These are phyloP conservation scores for Siderastrea siderea DNA, from an alignment of 92 coral and sea anemone genomes.

Conservation along the genomic window DNA sequence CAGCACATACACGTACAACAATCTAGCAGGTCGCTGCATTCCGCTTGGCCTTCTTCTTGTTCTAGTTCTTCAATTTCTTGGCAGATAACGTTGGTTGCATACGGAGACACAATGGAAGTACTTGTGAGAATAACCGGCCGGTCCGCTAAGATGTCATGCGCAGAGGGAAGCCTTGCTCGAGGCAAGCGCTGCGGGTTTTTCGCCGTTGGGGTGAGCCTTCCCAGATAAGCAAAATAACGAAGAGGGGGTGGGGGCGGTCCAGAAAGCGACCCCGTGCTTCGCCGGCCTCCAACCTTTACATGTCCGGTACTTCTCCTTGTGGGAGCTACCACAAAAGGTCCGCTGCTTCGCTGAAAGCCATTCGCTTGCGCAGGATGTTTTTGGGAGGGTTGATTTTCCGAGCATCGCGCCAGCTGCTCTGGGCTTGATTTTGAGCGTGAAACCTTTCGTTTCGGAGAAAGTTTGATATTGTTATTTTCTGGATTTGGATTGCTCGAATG, in stretches of 20 bases:
- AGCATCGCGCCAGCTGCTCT: background rate
- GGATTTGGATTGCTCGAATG: background rate
- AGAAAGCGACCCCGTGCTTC: slow-evolving; percentile 30
- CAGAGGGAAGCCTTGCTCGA: slow-evolving; percentile 54
- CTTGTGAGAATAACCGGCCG: slow-evolving; percentile 83
- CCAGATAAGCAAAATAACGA: slow-evolving; percentile 82
- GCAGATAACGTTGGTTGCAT: slow-evolving; percentile 66
- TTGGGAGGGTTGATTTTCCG: background rate
- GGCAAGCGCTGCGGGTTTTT: slow-evolving; percentile 31
- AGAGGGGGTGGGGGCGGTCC: slow-evolving; percentile 45
- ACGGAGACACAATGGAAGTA: slow-evolving; percentile 82
- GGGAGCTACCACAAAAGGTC: slow-evolving; percentile 8
- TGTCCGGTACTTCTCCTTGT: slow-evolving; percentile 19
- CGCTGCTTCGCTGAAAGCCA: background rate
- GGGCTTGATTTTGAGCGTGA: slow-evolving; percentile 68
- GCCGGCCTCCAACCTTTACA: slow-evolving; percentile 23
- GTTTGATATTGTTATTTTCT: slow-evolving; percentile 1
- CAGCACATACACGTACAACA: slow-evolving; percentile 97
- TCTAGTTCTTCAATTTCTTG: slow-evolving; percentile 47
- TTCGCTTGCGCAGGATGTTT: background rate
- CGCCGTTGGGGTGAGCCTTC: slow-evolving; percentile 41
- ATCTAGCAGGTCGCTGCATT: slow-evolving; percentile 72
- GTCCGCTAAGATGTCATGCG: slow-evolving; percentile 62
- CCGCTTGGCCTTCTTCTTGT: slow-evolving; percentile 12
- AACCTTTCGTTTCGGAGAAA: slow-evolving; percentile 28